Evolutionary conservation across 2,797 vertebrate genomes (phyloP).

Genomic region (Sorex maritimensis): DNA sequence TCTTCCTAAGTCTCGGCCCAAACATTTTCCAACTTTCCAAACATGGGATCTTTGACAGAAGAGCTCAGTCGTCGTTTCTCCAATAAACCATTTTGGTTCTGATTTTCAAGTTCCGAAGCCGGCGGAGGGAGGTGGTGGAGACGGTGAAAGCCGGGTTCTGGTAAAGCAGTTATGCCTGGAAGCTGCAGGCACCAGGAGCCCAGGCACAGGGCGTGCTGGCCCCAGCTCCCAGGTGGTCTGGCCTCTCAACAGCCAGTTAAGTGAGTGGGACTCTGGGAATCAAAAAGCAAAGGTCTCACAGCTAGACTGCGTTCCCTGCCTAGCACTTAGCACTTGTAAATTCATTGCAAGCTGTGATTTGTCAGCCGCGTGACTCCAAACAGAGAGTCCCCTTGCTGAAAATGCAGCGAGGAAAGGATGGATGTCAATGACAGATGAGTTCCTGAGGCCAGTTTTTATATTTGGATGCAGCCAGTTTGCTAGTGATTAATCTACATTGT

Average conservation of each 20-base stretch:
- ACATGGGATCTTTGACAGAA: not conserved
- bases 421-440: not conserved
- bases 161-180: not conserved
- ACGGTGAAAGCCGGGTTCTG: not conserved
- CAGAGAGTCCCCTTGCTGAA: not conserved
- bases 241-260: not conserved
- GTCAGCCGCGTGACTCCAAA: constrained; percentile 41
- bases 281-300: constrained; percentile 1
- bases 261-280: not conserved
- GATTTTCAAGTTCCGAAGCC: not conserved
- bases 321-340: not conserved
- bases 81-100: not conserved
- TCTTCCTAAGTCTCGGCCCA: not conserved
- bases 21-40: constrained; percentile 24
- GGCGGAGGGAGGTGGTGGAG: not conserved
- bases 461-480: not conserved
- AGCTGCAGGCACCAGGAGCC: too few relatives aligned
- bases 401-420: not conserved
- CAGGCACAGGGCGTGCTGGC: too few relatives aligned
- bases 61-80: not conserved
- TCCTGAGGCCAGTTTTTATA: not conserved
- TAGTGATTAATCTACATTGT: not conserved
- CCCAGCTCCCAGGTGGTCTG: not conserved
- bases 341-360: not conserved
- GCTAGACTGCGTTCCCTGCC: not conserved